phyloP scores from a whole-genome alignment of 2,113 vertebrate genomes.

The Podarcis raffonei region DNA sequence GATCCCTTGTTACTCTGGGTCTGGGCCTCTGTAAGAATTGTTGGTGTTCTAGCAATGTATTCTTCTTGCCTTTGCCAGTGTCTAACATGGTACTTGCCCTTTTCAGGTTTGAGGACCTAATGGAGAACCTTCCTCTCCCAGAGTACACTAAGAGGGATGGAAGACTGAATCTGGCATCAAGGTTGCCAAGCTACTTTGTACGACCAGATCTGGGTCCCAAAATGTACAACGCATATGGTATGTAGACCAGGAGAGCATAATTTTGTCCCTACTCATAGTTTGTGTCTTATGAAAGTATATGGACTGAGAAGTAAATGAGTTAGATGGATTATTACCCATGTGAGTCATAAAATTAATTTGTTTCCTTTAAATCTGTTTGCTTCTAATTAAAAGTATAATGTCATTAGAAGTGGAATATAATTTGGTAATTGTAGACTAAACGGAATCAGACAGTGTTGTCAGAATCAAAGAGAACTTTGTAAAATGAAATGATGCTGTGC shows the following conservation, averaged over 20 bases:
- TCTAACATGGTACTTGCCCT: constrained; percentile 29
- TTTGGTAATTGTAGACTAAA: background rate
- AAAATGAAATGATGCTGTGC: background rate
- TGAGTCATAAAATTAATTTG: background rate
- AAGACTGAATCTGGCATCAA: constrained; percentile 93
- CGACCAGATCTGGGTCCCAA: constrained; percentile 97
- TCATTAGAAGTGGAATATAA: background rate
- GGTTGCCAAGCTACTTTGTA: constrained; percentile 97
- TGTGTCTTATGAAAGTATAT: constrained; percentile 2
- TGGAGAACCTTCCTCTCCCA: constrained; percentile 97
- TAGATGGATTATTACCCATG: background rate
- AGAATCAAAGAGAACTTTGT: background rate
- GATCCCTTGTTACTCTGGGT: background rate
- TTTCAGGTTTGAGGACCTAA: constrained; percentile 93
- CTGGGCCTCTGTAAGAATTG: background rate
- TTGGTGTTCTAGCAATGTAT: background rate
- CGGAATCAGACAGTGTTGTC: background rate
- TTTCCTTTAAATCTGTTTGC: background rate
- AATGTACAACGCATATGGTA: constrained; percentile 99
- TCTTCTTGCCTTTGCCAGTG: background rate
- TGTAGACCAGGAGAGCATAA: constrained; percentile 50
- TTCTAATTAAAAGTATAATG: background rate
- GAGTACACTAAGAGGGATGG: constrained; percentile 99
- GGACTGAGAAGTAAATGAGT: background rate
- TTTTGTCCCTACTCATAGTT: constrained; percentile 12